These are phyloP conservation scores for Plumapathes pennacea DNA, from an alignment of 92 coral and sea anemone species.

Conservation along the genomic window DNA sequence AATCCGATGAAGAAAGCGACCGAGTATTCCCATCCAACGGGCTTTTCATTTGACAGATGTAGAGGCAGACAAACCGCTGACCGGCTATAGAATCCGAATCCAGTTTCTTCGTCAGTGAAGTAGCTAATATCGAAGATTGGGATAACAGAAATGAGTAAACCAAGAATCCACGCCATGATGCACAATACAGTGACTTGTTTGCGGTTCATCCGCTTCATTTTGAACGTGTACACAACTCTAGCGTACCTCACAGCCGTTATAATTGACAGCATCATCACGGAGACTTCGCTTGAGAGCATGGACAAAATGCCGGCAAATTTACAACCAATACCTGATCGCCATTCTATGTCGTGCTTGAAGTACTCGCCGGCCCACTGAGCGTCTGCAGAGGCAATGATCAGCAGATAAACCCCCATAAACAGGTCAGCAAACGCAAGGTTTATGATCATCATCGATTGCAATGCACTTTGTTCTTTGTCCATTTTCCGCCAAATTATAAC, in stretches of 20 bases:
- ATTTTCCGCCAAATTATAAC: slow-evolving; percentile 38
- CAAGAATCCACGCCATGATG: slow-evolving; percentile 24
- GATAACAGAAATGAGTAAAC: slow-evolving; percentile 24
- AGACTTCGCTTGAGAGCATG: slow-evolving; percentile 68
- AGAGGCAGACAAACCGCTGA: slow-evolving; percentile 72
- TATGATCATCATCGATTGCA: slow-evolving; percentile 59
- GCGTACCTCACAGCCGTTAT: slow-evolving; percentile 65
- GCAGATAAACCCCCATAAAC: slow-evolving; percentile 61
- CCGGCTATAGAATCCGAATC: slow-evolving; percentile 45
- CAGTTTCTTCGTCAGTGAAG: slow-evolving; percentile 18
- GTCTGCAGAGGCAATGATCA: slow-evolving; percentile 54
- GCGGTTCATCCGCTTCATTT: slow-evolving; percentile 32
- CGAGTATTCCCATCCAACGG: slow-evolving; percentile 73
- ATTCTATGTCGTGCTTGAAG: slow-evolving; percentile 55
- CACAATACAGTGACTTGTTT: background rate
- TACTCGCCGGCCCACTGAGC: slow-evolving; percentile 54
- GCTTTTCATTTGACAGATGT: slow-evolving; percentile 52
- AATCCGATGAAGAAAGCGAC: slow-evolving; percentile 52
- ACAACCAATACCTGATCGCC: slow-evolving; percentile 44
- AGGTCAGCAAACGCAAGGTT: slow-evolving; percentile 71
- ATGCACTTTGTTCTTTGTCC: slow-evolving; percentile 35
- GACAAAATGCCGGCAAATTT: slow-evolving; percentile 56
- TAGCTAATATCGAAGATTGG: slow-evolving; percentile 35
- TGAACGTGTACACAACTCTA: slow-evolving; percentile 60
- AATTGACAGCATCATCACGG: slow-evolving; percentile 42